Evolutionary conservation across 2,888 invertebrate genomes (phyloP), one percentile per base, ranked within the genome.

Genomic region (Odontocerum albicorne): DNA sequence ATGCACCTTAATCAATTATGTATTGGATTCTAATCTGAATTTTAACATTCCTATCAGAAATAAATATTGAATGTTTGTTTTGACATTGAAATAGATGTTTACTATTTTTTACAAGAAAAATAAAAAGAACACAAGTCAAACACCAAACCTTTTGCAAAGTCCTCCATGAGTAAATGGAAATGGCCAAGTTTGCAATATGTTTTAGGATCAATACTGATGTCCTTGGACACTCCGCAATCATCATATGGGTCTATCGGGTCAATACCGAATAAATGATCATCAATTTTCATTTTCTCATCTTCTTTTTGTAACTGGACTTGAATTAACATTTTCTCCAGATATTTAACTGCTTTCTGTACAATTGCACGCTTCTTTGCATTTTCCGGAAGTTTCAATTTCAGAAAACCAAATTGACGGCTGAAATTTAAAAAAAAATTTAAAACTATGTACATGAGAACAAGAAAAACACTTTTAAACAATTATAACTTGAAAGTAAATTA

Each of bases 131-230:
- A n/a, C n/a, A n/a, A n/a, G n/a, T n/a, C n/a, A n/a, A n/a, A n/a
- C n/a, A n/a, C n/a, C n/a, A n/a, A n/a, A n/a, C 97, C 96, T 90
- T 96, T 96, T 21, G 88, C 82, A 79, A 90, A 96, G 68, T 98
- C 94, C 72, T 94, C 94, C 13, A 96, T 77, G 1, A 98, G 79
- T 22, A 98, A 81, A 74, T 96, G 93, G 66, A 97, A 90, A 76
- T 98, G 97, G 2, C 98, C 98, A 49, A 98, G 77, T 75, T 96
- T 94, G 68, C 95, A 93, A 73, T 90, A 96, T 2, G 96, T 92
- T 71, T 91, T 88, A 1, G 92, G 90, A 72, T 94, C 91, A 63
- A 92, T 89, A 65, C 85, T 86, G 61, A 89, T 87, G 56, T 85
- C 83, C 70, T 87, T 73, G 62, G 81, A 73, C 63, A 80, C 80